A percentile compares a stretch with the other conserved stretches of the same genome.
Conservation (phyloP, 2,113 vertebrate species). For the Sterrhoptilus dennistouni region DNA sequence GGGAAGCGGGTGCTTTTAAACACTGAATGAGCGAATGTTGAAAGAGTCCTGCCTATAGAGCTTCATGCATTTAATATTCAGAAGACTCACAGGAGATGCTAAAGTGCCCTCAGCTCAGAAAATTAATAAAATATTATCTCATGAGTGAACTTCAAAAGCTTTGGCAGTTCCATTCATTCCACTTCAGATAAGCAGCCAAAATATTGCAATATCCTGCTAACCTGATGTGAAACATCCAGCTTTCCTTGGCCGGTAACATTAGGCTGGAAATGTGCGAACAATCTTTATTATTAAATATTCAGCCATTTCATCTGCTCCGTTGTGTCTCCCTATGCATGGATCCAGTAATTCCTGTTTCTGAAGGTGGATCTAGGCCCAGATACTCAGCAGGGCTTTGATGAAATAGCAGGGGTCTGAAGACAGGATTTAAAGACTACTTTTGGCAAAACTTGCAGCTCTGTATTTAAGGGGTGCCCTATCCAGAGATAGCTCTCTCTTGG, state of each 20-base stretch:
- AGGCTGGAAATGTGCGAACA: constrained; percentile 52
- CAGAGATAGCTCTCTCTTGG: neutral
- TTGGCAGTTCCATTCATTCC: constrained; percentile 64
- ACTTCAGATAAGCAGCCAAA: constrained; percentile 68
- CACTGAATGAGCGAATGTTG: neutral
- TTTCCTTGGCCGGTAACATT: constrained; percentile 26
- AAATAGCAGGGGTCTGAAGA: neutral
- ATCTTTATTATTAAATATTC: constrained; percentile 52
- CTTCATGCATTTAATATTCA: constrained; percentile 45
- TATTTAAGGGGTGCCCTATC: neutral
- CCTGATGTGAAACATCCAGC: constrained; percentile 60
- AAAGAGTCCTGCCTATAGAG: constrained; percentile 50
- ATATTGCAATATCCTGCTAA: constrained; percentile 68
- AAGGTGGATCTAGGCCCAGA: neutral
- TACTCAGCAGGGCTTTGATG: neutral
- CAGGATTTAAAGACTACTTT: neutral
- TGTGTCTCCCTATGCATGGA: neutral
- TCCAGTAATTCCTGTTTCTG: neutral
- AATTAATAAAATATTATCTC: constrained; percentile 68
- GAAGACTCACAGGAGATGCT: constrained; percentile 50
- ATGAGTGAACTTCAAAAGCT: constrained; percentile 68
- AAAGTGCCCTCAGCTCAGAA: constrained; percentile 61
- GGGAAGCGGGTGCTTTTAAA: constrained; percentile 23
- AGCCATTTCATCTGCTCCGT: constrained; percentile 1
- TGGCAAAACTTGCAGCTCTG: neutral